Conservation (phyloP, 2,888 invertebrate genomes). For the Coelinius sp. region DNA sequence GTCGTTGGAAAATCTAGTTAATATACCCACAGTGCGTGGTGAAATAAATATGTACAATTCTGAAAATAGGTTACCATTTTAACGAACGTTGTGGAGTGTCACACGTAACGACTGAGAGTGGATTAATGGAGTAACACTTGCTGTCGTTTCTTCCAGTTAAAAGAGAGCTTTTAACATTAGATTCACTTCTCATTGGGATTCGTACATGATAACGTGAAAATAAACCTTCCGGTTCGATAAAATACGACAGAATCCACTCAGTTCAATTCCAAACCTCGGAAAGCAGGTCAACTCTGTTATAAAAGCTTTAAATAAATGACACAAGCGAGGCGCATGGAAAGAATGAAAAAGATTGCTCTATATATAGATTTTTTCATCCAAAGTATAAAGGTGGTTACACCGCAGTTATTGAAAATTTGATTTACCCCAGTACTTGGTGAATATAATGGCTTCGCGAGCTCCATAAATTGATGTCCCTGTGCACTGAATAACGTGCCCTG, state of each 20-base stretch:
- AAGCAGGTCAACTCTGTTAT: slow-evolving; percentile 2
- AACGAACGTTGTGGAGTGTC: background rate
- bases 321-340: background rate
- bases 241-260: background rate
- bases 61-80: slow-evolving; percentile 5
- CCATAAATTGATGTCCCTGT: slow-evolving; percentile 4
- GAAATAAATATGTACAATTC: slow-evolving; percentile 19
- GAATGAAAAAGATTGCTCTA: slow-evolving; percentile 3
- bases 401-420: slow-evolving; percentile 46
- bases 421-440: slow-evolving; percentile 37
- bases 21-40: background rate
- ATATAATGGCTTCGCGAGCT: slow-evolving; percentile 37
- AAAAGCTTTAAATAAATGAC: slow-evolving; percentile 17
- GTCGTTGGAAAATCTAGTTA: slow-evolving; percentile 25
- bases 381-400: slow-evolving; percentile 5
- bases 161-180: background rate
- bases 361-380: background rate
- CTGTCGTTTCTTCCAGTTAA: background rate
- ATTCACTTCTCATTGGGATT: background rate
- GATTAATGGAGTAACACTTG: background rate
- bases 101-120: background rate
- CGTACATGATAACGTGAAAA: background rate
- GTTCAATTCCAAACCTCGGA: slow-evolving; percentile 11
- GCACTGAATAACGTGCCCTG: slow-evolving; percentile 24
- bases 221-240: background rate